Percentiles rank a stretch among this genome's conserved stretches.
Evolutionary conservation across 2,797 vertebrate genomes (phyloP).

Genomic region (Leucoraja ocellata): DNA sequence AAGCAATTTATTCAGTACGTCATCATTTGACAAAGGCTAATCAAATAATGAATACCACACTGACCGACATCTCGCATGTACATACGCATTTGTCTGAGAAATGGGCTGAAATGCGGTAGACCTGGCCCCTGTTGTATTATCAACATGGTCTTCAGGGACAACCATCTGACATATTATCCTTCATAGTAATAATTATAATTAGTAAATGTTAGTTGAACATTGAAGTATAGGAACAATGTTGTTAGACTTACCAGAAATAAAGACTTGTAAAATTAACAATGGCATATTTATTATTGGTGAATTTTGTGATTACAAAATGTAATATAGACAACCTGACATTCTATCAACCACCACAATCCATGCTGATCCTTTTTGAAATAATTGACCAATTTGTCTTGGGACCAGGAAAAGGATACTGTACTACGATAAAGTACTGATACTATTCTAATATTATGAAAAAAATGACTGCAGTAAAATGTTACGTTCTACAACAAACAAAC

Average conservation of each 20-base stretch:
- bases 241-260: not conserved
- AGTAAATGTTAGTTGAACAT: slow-evolving; percentile 9
- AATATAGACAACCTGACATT: not conserved
- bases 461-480: not conserved
- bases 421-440: not conserved
- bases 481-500: not conserved
- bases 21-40: slow-evolving; percentile 48
- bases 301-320: not conserved
- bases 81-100: slow-evolving; percentile 2
- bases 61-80: not conserved
- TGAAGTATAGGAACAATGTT: not conserved
- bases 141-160: slow-evolving; percentile 19
- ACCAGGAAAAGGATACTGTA: not conserved
- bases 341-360: not conserved
- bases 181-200: slow-evolving; percentile 27
- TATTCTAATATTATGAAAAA: not conserved
- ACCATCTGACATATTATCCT: slow-evolving; percentile 9
- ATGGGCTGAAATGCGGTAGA: not conserved
- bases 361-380: not conserved
- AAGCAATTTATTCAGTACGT: slow-evolving; percentile 52
- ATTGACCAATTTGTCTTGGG: not conserved
- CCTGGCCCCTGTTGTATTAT: not conserved
- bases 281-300: not conserved
- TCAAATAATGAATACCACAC: slow-evolving; percentile 41
- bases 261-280: not conserved